phyloP scores from a whole-genome alignment of 1,140 invertebrate genomes.

The Bombus confusus region DNA sequence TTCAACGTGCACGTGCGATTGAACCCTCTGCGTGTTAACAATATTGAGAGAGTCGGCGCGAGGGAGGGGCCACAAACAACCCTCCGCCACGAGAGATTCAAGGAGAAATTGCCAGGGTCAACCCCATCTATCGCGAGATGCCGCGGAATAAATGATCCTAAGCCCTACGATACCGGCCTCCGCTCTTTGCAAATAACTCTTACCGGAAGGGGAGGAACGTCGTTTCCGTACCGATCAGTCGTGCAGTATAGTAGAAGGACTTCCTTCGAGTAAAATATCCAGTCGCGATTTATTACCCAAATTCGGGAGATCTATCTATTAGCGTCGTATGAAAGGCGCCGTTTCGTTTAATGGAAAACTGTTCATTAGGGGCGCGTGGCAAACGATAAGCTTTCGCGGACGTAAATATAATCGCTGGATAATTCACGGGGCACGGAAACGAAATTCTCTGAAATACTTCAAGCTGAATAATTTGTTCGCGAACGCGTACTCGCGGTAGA shows the following conservation, averaged over 20 bases:
- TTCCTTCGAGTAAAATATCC: too few species aligned
- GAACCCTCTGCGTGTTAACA: conserved; percentile 64
- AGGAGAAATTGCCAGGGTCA: conserved; percentile 68
- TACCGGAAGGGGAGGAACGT: background rate
- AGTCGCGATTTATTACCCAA: background rate
- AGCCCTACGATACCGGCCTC: background rate
- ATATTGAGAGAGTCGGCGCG: conserved; percentile 58
- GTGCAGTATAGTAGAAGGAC: background rate
- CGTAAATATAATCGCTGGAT: background rate
- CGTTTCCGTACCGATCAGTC: background rate
- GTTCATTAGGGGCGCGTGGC: background rate
- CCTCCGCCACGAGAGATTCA: conserved; percentile 49
- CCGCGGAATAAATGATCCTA: conserved; percentile 55
- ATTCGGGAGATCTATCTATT: background rate
- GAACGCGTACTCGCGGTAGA: background rate
- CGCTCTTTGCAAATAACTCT: conserved; percentile 4
- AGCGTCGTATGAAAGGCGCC: background rate
- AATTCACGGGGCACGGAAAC: background rate
- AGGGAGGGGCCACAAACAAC: conserved; percentile 56
- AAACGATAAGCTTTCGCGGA: background rate
- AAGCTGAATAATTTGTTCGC: conserved; percentile 30
- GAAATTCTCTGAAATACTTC: conserved; percentile 7
- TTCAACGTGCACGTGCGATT: conserved; percentile 26
- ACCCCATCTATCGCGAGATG: conserved; percentile 48
- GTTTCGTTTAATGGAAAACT: background rate